These are phyloP conservation scores for Eubasilissa splendida DNA, from an alignment of 2,888 invertebrate genomes.

Conservation along the genomic window DNA sequence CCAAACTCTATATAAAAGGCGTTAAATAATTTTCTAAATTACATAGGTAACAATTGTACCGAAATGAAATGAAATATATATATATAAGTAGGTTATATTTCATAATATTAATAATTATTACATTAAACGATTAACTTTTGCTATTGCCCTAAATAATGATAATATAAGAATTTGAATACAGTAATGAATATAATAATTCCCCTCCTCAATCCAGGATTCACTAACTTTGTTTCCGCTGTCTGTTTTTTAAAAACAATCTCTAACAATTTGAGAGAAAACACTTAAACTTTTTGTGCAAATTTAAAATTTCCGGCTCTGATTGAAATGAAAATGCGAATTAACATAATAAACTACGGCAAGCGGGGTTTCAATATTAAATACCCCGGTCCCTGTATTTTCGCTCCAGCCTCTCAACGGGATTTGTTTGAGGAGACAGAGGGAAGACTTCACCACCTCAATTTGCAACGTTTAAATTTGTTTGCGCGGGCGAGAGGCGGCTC, in stretches of 20 bases:
- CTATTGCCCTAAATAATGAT: constrained; percentile 2
- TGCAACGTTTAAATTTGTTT: constrained; percentile 40
- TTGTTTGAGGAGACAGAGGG: neutral
- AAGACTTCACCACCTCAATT: constrained; percentile 31
- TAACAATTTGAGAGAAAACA: constrained; percentile 34
- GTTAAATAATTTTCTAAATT: too few relatives aligned
- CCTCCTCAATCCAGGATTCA: neutral
- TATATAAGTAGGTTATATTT: too few relatives aligned
- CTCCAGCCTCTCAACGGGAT: neutral
- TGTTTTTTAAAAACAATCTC: constrained; percentile 14
- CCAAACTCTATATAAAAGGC: too few relatives aligned
- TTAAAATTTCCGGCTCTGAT: constrained; percentile 24
- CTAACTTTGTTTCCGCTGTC: constrained; percentile 19
- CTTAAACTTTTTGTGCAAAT: constrained; percentile 29
- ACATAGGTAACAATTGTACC: too few relatives aligned
- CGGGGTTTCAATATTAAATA: constrained; percentile 15
- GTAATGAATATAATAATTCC: constrained; percentile 21
- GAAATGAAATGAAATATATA: too few relatives aligned
- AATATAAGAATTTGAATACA: constrained; percentile 11
- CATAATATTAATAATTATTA: too few relatives aligned
- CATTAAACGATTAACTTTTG: neutral
- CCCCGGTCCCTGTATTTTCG: neutral
- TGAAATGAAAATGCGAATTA: constrained; percentile 35
- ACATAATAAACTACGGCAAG: constrained; percentile 41
- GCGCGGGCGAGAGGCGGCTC: constrained; percentile 17